These are phyloP conservation scores for Panagrolaimus sp. DNA, from an alignment of 1,140 invertebrate genomes.

Conservation along the genomic window DNA sequence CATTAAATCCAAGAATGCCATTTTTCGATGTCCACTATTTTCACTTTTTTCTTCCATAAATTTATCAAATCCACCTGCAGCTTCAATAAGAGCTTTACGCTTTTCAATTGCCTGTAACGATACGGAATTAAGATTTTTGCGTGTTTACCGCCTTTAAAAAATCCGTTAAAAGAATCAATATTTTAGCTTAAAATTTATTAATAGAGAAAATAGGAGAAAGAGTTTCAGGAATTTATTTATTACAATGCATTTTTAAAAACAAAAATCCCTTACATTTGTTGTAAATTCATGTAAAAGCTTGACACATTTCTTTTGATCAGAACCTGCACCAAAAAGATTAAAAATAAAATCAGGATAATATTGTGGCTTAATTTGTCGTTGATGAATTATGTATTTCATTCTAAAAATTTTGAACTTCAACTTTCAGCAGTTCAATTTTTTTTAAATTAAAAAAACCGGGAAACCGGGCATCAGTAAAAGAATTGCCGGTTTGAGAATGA, in stretches of 20 bases:
- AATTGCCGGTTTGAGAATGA: no score
- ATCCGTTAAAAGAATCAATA: not conserved
- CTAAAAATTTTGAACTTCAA: conserved; percentile 51
- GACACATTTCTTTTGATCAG: conserved; percentile 70
- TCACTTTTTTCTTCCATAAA: conserved; percentile 39
- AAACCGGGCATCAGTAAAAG: no score
- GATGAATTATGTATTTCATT: conserved; percentile 59
- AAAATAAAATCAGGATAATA: conserved; percentile 76
- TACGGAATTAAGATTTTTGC: conserved; percentile 73
- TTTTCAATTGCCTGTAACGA: conserved; percentile 65
- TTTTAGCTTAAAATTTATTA: no score
- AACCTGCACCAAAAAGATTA: conserved; percentile 70
- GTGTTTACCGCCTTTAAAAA: conserved; percentile 65
- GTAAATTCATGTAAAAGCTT: conserved; percentile 79
- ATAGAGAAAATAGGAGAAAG: no score
- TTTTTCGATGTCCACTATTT: conserved; percentile 69
- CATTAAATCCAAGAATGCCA: conserved; percentile 86
- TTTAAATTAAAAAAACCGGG: no score
- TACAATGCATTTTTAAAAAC: no score
- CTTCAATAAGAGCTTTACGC: conserved; percentile 69
- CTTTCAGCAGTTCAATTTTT: conserved; percentile 79
- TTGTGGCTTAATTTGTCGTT: conserved; percentile 75
- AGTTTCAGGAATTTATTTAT: no score
- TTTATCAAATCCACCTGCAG: conserved; percentile 49
- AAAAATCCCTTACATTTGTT: conserved; percentile 66